phyloP scores from a whole-genome alignment of 2,888 invertebrate species.

The Lasioglossum figueresi region DNA sequence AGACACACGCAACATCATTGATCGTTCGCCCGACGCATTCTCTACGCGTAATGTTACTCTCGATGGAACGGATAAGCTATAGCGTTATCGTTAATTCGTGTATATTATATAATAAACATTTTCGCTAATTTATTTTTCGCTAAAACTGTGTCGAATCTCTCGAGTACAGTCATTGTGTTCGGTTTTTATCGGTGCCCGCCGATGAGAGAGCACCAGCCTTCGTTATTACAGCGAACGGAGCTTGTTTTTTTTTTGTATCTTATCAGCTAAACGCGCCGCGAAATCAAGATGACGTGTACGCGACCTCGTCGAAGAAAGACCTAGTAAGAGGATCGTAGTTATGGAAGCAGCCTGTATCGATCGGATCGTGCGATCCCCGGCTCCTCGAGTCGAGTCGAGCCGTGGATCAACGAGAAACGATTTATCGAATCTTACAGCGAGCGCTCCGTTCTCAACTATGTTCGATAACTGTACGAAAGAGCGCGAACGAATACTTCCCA shows the following conservation, averaged over 20 bases:
- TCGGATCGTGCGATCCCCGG: neutral
- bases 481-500: constrained; percentile 56
- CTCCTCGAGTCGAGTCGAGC: neutral
- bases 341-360: constrained; percentile 57
- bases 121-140: constrained; percentile 3
- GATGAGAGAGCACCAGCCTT: constrained; percentile 9
- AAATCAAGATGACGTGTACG: constrained; percentile 22
- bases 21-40: constrained; percentile 2
- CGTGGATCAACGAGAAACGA: constrained; percentile 3
- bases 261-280: constrained; percentile 22
- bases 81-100: constrained; percentile 42
- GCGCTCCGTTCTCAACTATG: constrained; percentile 10
- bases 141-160: constrained; percentile 22
- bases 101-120: constrained; percentile 35
- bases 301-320: constrained; percentile 24
- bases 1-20: neutral
- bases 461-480: constrained; percentile 48
- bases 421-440: neutral
- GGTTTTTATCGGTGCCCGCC: constrained; percentile 10
- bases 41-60: constrained; percentile 67
- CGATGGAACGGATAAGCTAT: constrained; percentile 79
- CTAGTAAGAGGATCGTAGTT: constrained; percentile 53
- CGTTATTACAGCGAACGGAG: constrained; percentile 9
- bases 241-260: neutral
- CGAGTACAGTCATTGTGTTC: constrained; percentile 3